phyloP scores from a whole-genome alignment of 2,113 vertebrate species.

The Tympanuchus pallidicinctus region DNA sequence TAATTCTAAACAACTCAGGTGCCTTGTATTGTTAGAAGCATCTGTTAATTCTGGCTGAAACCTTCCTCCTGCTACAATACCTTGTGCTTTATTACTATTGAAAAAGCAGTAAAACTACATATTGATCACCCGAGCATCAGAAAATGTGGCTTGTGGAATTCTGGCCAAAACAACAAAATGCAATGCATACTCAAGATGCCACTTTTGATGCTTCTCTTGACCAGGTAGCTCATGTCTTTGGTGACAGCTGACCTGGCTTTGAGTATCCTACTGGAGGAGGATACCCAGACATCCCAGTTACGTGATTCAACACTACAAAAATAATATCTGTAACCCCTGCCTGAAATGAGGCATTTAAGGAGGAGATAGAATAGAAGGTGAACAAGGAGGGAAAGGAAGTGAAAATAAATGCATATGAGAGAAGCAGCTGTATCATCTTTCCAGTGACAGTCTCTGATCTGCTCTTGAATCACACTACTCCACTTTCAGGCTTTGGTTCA shows the following conservation, averaged over 20 bases:
- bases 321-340: background rate
- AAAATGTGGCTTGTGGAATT: background rate
- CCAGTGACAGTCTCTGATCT: rapidly evolving
- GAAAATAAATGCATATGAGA: background rate
- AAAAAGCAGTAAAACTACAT: background rate
- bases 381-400: background rate
- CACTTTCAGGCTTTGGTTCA: background rate
- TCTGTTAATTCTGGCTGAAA: background rate
- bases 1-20: background rate
- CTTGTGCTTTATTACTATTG: background rate
- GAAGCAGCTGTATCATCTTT: background rate
- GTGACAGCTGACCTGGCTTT: background rate
- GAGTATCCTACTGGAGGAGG: background rate
- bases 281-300: background rate
- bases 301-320: background rate
- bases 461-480: background rate
- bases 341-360: background rate
- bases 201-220: background rate
- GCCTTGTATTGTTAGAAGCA: background rate
- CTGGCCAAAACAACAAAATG: background rate
- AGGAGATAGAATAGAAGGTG: background rate
- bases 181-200: background rate
- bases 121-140: background rate
- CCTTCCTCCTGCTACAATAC: background rate
- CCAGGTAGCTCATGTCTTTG: background rate